Evolutionary conservation across 2,888 invertebrate species (phyloP).

Genomic region (Cryptops parisi): DNA sequence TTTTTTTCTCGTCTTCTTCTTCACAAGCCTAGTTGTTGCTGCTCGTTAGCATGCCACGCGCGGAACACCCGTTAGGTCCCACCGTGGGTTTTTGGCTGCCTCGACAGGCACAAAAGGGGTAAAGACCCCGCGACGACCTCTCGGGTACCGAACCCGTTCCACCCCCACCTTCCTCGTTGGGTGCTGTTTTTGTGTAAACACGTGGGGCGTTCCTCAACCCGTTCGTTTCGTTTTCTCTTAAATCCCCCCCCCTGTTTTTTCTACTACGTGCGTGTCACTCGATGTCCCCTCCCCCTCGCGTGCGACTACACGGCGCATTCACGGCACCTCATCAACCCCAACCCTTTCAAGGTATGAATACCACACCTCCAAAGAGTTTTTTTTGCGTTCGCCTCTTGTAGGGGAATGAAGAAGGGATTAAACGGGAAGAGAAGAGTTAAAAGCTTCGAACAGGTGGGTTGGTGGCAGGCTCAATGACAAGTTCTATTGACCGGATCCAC

Average conservation of each 20-base stretch:
- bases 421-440: constrained; percentile 5
- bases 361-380: constrained; percentile 4
- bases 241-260: too few species aligned
- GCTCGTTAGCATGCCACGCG: neutral
- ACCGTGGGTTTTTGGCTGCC: too few species aligned
- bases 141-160: too few species aligned
- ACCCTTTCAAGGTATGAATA: constrained; percentile 8
- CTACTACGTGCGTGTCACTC: too few species aligned
- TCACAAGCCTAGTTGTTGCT: too few species aligned
- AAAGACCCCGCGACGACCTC: neutral
- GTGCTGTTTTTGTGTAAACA: neutral
- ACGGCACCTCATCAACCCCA: neutral
- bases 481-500: neutral
- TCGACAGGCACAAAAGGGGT: neutral
- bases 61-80: neutral
- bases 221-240: too few species aligned
- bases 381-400: constrained; percentile 7
- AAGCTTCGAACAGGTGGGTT: constrained; percentile 7
- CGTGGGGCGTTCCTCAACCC: neutral
- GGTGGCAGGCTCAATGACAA: neutral
- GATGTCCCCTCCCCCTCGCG: neutral
- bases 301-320: neutral
- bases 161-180: neutral
- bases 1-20: too few species aligned
- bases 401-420: constrained; percentile 10